Evolutionary conservation across 2,888 invertebrate species (phyloP), one percentile per base, ranked within the genome.

Genomic region (Aproaerema taeniolella): DNA sequence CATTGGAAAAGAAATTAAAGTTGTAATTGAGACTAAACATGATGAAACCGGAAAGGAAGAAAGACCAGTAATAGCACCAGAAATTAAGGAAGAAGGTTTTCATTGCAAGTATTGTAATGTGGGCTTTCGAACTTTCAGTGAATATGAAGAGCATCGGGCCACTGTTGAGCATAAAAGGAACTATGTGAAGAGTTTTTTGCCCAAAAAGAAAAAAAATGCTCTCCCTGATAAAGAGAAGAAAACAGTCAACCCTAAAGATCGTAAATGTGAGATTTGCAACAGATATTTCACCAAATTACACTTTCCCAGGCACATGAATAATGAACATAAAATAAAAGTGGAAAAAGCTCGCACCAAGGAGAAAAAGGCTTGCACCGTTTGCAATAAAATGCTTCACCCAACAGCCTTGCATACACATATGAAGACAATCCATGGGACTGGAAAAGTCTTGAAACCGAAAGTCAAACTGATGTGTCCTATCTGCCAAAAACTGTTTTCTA

Each of bases 391-490:
- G 25, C 12, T 34, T 2, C 24, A 34, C n/a, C 24, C 34, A 25
- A 12, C 13, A 12, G 34, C 34, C 9, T 12, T 34, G 1, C 5
- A 2, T 12, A 12, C 5, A 20, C 34, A 34, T n/a, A 32, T 39
- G 36, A 34, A 34, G 14, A 24, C 14, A 25, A 25, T 34, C 9
- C 34, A 34, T 9, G 14, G 14, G 1, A 13, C 8, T 14, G 34
- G 12, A 24, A 24, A 11, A 6, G 13, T 8, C 1, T 14, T 13
- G 5, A 14, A 3, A 28, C 31, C 25, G 2, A 43, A 43, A 29
- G 12, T 29, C 9, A 43, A 39, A 40, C 15, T 31, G 2, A 35
- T 35, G 10, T 40, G 40, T 15, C 30, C 20, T n/a, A 25, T 41
- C 1, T 41, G 40, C 26, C 31, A 36, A 9, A 38, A 38, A 28